Conservation (phyloP, 2,113 vertebrate species). For the Drymodes brunneopygia region DNA sequence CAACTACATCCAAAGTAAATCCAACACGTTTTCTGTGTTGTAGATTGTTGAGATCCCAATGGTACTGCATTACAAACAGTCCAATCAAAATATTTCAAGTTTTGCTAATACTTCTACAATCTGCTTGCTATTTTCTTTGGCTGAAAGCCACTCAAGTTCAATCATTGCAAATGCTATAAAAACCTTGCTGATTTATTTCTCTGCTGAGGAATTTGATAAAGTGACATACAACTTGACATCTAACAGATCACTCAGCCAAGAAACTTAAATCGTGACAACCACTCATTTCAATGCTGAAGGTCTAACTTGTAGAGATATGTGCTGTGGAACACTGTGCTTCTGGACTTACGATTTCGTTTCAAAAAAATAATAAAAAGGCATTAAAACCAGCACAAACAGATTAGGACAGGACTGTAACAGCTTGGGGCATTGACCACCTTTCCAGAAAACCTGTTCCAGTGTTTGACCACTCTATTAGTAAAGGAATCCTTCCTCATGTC, state of each 20-base stretch:
- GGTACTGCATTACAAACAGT: background rate
- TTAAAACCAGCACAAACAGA: background rate
- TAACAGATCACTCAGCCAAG: background rate
- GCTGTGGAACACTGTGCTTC: background rate
- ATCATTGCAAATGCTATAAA: constrained; percentile 1
- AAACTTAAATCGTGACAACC: constrained; percentile 13
- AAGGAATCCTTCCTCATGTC: background rate
- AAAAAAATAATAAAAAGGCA: background rate
- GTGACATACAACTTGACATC: background rate
- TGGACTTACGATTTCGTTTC: background rate
- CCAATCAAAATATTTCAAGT: background rate
- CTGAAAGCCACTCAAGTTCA: background rate
- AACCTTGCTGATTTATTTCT: constrained; percentile 19
- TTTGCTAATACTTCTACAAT: background rate
- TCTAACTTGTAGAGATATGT: background rate
- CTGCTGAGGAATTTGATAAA: constrained; percentile 19
- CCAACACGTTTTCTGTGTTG: background rate
- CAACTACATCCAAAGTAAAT: background rate
- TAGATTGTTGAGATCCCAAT: background rate
- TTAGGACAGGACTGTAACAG: background rate
- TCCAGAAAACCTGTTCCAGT: background rate
- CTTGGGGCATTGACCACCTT: fast-evolving
- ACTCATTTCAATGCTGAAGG: background rate
- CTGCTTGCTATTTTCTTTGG: background rate
- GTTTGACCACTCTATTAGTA: background rate